These are phyloP conservation scores for Drosophila lacertosa DNA, from an alignment of 1,140 invertebrate species.

Conservation along the genomic window DNA sequence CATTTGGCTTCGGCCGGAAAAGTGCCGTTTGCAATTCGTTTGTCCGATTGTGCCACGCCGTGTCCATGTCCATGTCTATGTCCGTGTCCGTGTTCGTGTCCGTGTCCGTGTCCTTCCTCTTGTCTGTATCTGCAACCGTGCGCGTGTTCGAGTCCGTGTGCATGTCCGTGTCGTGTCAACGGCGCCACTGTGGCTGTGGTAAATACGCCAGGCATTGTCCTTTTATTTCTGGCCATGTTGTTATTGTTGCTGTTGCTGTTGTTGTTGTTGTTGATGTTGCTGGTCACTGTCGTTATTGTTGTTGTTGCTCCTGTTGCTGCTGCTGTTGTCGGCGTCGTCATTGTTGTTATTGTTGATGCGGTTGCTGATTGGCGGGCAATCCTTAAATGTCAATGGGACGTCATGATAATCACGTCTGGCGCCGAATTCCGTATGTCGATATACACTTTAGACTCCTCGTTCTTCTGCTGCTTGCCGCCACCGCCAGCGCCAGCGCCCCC, in stretches of 20 bases:
- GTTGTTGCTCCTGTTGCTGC: slow-evolving; percentile 14
- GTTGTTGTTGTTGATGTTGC: no score
- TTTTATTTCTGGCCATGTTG: slow-evolving; percentile 35
- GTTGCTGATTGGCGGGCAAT: slow-evolving; percentile 74
- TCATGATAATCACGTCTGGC: slow-evolving; percentile 93
- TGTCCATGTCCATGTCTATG: slow-evolving; percentile 19
- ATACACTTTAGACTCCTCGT: slow-evolving; percentile 81
- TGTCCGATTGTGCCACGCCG: slow-evolving; percentile 40
- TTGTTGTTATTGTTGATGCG: slow-evolving; percentile 48
- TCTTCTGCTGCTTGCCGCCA: slow-evolving; percentile 58
- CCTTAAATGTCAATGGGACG: slow-evolving; percentile 88
- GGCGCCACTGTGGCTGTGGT: slow-evolving; percentile 64
- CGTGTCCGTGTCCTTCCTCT: slow-evolving; percentile 4
- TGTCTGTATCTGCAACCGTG: slow-evolving; percentile 5
- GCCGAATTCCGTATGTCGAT: slow-evolving; percentile 89
- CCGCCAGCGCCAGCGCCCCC: slow-evolving; percentile 34
- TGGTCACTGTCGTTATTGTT: slow-evolving; percentile 21
- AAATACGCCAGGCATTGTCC: slow-evolving; percentile 72
- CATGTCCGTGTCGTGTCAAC: slow-evolving; percentile 47
- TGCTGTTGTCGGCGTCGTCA: slow-evolving; percentile 26
- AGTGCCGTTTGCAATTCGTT: slow-evolving; percentile 26
- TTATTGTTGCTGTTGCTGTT: slow-evolving; percentile 23
- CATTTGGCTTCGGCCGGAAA: slow-evolving; percentile 29
- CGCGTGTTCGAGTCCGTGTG: slow-evolving; percentile 27
- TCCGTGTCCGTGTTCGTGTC: slow-evolving; percentile 9